These are phyloP conservation scores for Enhydra lutris DNA, from an alignment of 2,113 vertebrate species.

Conservation along the genomic window DNA sequence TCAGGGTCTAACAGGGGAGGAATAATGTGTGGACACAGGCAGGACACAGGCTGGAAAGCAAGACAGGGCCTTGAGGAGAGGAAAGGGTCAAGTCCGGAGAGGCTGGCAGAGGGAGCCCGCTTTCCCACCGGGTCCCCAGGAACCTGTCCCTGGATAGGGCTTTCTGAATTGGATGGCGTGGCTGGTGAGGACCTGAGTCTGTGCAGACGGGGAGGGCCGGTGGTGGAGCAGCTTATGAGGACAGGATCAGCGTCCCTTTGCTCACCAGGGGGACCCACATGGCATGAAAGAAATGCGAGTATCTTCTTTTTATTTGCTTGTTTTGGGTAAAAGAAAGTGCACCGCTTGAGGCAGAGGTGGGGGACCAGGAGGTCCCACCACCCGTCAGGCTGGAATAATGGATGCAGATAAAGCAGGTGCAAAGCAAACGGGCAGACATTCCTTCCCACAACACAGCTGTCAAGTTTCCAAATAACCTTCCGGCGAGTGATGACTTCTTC, in stretches of 20 bases:
- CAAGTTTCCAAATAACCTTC: background rate
- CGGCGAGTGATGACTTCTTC: background rate
- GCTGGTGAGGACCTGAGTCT: background rate
- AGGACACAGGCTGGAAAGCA: background rate
- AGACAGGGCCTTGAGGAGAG: background rate
- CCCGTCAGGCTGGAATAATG: background rate
- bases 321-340: background rate
- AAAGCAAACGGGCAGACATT: rapidly evolving
- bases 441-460: background rate
- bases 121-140: background rate
- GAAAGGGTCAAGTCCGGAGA: background rate
- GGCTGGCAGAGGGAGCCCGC: background rate
- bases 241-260: background rate
- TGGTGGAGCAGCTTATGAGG: background rate
- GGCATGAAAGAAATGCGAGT: background rate
- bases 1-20: background rate
- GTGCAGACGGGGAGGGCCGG: background rate
- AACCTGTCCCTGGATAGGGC: too few species aligned
- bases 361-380: rapidly evolving
- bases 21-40: background rate
- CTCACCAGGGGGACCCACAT: background rate
- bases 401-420: background rate
- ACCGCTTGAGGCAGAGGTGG: background rate
- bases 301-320: background rate
- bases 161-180: background rate